Conservation (phyloP, 2,888 invertebrate species). For the Eudemis profundana region DNA sequence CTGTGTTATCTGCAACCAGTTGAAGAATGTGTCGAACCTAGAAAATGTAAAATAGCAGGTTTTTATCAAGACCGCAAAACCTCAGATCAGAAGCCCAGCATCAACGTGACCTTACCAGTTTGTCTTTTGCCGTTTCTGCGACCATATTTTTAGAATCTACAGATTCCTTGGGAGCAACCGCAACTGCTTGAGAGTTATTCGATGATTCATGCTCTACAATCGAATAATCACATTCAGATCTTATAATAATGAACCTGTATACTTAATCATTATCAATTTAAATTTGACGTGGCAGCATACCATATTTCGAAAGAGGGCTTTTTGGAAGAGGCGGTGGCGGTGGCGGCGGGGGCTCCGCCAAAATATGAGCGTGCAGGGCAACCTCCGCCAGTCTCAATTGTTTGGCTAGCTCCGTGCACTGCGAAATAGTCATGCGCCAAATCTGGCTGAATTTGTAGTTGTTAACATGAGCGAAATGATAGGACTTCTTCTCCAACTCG, state of each 20-base stretch:
- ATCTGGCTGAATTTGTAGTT: slow-evolving; percentile 85
- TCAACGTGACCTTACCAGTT: slow-evolving; percentile 64
- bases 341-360: slow-evolving; percentile 74
- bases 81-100: too few species aligned
- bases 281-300: too few species aligned
- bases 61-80: too few species aligned
- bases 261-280: too few species aligned
- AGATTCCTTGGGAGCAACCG: slow-evolving; percentile 40
- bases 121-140: slow-evolving; percentile 58
- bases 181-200: slow-evolving; percentile 38
- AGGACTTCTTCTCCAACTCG: slow-evolving; percentile 89
- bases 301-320: slow-evolving; percentile 67
- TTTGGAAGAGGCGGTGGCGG: slow-evolving; percentile 66
- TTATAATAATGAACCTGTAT: too few species aligned
- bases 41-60: slow-evolving; percentile 47
- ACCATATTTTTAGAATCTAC: slow-evolving; percentile 50
- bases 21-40: slow-evolving; percentile 87
- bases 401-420: slow-evolving; percentile 60
- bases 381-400: slow-evolving; percentile 70
- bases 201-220: slow-evolving; percentile 55
- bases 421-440: slow-evolving; percentile 74
- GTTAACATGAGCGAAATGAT: slow-evolving; percentile 87
- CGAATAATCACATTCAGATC: too few species aligned
- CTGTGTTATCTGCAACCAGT: slow-evolving; percentile 89
- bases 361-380: slow-evolving; percentile 75